Base-by-base conservation (phyloP, 2,797 vertebrate species). In the Thalassophryne amazonica region DNA sequence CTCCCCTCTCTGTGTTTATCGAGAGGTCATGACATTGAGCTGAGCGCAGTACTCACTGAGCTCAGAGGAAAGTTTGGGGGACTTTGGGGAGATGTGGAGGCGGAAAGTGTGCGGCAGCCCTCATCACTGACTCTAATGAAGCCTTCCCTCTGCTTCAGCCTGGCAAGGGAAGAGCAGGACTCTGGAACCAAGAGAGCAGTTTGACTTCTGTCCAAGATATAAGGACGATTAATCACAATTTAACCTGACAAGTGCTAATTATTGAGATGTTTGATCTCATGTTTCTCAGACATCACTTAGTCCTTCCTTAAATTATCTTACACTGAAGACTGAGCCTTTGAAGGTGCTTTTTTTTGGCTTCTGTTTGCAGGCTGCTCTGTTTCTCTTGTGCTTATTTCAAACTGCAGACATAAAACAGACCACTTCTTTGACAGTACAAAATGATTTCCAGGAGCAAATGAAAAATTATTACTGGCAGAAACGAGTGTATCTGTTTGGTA, bases 1-100 rank as follows among this genome's bases (percentile, higher is more conserved):
- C 22, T 50, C 73, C 70, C 33, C 43, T 31, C 12, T 28, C 41
- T 0, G 2, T 62, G 64, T 73, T 73, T 61, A 54, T 67, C 60
- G 39, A 53, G 30, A 33, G 42, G 60, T 69, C 23, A 7, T 10
- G 32, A 72, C 68, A 76, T 64, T 47, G 49, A 58, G 20, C 45
- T 1, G 49, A 53, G 55, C 59, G 60, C 40, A 60, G 46, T 10
- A 42, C 36, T 1, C 28, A 16, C 16, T 0, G 9, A 32, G 35
- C 39, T 51, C 31, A 47, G 39, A 57, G 2, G n/a, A 50, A 53
- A 7, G 31, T 39, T 68, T 43, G n/a, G 7, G 21, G 35, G 47
- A 13, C 15, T 3, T 20, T 6, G 27, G 59, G 37, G 61, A 54
- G 39, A 33, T 50, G 50, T 15, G 27, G 29, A 48, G 38, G 32